Percentiles rank a stretch among this genome's conserved stretches.
These are phyloP conservation scores for Lanistes nyassanus DNA, from an alignment of 1,140 invertebrate species.

Conservation along the genomic window DNA sequence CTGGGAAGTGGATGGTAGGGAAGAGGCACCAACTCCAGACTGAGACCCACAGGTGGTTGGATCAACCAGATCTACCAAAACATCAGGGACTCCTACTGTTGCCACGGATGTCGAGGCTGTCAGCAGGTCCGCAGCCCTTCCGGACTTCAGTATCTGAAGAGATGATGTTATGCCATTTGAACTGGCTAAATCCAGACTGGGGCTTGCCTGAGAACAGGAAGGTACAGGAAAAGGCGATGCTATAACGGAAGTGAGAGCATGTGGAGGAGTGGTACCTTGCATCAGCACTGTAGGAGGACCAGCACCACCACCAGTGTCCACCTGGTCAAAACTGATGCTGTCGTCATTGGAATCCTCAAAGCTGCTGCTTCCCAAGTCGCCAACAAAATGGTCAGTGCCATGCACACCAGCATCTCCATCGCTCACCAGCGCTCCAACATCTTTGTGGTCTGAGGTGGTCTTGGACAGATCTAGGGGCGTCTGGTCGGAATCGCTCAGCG, in stretches of 20 bases:
- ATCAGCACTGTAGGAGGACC: too few species aligned
- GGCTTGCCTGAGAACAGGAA: neutral
- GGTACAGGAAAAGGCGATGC: conserved; percentile 1
- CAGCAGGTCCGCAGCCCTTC: neutral
- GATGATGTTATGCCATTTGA: neutral
- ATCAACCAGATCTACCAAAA: neutral
- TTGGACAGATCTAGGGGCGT: neutral
- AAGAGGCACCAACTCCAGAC: neutral
- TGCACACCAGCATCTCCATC: neutral
- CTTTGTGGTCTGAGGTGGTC: neutral
- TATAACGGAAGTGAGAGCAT: neutral
- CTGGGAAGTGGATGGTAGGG: neutral
- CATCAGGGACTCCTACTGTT: neutral
- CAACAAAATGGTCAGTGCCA: neutral
- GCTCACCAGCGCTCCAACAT: too few species aligned
- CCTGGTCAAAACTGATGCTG: neutral
- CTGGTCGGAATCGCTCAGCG: neutral
- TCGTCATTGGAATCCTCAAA: neutral
- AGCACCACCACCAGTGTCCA: neutral
- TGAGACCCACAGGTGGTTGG: neutral
- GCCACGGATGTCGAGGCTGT: neutral
- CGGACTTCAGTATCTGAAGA: neutral
- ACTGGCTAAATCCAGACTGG: neutral
- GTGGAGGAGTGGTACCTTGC: too few species aligned
- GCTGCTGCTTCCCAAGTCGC: neutral